Evolutionary conservation across 1,140 invertebrate species (phyloP), one percentile per base, ranked within the genome.

Genomic region (Drosophila biarmipes): DNA sequence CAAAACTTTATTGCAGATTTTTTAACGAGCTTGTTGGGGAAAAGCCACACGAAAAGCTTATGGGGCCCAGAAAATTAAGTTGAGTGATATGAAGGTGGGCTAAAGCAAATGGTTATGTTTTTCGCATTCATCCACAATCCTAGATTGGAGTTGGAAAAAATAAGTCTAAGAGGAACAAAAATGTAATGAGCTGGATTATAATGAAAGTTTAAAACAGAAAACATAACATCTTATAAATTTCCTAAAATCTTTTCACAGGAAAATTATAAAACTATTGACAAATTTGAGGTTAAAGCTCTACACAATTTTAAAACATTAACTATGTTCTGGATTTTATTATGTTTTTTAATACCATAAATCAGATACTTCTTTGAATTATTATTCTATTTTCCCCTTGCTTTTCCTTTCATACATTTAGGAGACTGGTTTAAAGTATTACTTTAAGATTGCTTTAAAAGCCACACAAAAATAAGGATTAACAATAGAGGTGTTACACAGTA

Each of bases 1-100:
- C 48, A 15, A 46, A 64, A 69, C 34, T 69, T 69, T 69, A 69
- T 38, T 40, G 43, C 51, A 55, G 27, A 38, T 56, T 48, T 54
- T 71, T 42, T 53, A 69, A 56, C 52, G 64, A 64, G 59, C 45
- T 38, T 45, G 40, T 35, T 15, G 40, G 53, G 53, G 4, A 17
- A 35, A 46, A 27, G 56, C 19, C 56, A 51, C 14, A 34, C 58
- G 42, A 14, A n/a, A 43, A 56, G 24, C 38, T 51, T 40, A 27
- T 27, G 19, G 35, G 2, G 15, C 31, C 43, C 3, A 10, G 21
- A 53, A 52, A 53, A 40, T 66, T 62, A 63, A 43, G 54, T 34
- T 58, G 59, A 58, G 53, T 43, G 54, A 31, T 59, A 12, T 40
- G 12, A 63, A 17, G 31, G 37, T 42, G 24, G 34, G 35, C 14